phyloP scores from a whole-genome alignment of 2,888 invertebrate species.

The Oscheius sp. region DNA sequence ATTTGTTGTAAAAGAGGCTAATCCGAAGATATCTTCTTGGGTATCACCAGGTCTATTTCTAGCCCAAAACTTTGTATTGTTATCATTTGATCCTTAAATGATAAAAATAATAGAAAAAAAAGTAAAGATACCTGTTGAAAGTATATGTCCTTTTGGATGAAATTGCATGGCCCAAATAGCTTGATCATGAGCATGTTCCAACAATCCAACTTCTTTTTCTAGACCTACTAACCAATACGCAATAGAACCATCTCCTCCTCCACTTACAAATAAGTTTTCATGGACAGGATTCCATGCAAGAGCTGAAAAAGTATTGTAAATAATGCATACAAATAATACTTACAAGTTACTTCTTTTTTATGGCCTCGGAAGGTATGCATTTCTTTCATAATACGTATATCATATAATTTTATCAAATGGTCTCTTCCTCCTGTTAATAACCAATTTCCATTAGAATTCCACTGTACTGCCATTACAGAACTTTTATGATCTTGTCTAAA shows the following conservation, averaged over 20 bases:
- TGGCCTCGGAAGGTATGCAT: slow-evolving; percentile 97
- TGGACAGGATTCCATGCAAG: slow-evolving; percentile 97
- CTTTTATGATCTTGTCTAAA: slow-evolving; percentile 95
- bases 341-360: slow-evolving; percentile 90
- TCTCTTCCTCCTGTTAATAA: slow-evolving; percentile 75
- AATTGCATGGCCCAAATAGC: slow-evolving; percentile 96
- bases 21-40: slow-evolving; percentile 94
- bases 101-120: too few relatives aligned
- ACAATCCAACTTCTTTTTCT: slow-evolving; percentile 91
- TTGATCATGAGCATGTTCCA: slow-evolving; percentile 95
- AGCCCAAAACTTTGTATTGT: slow-evolving; percentile 98
- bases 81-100: slow-evolving; percentile 88
- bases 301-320: slow-evolving; percentile 71
- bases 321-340: slow-evolving; percentile 32
- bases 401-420: slow-evolving; percentile 89
- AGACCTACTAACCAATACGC: slow-evolving; percentile 93
- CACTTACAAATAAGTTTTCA: slow-evolving; percentile 95
- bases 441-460: slow-evolving; percentile 99
- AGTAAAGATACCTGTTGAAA: slow-evolving; percentile 84
- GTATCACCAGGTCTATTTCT: slow-evolving; percentile 96
- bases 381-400: slow-evolving; percentile 94
- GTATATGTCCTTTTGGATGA: slow-evolving; percentile 98
- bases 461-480: slow-evolving; percentile 98
- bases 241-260: slow-evolving; percentile 97
- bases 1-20: slow-evolving; percentile 48